Base-by-base conservation (phyloP, 1,140 invertebrate species). In the Schlechtendalia chinensis region DNA sequence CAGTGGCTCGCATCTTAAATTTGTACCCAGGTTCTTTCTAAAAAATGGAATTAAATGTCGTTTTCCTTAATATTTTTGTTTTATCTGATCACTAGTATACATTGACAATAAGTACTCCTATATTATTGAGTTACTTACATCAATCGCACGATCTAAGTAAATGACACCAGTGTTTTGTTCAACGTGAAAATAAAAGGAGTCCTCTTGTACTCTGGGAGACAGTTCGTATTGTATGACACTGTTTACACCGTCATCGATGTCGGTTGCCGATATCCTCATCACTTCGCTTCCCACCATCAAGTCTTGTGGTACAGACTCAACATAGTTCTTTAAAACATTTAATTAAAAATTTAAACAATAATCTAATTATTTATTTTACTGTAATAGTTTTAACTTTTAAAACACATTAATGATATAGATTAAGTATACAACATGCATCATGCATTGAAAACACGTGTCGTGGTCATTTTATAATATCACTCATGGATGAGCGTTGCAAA, bases 201-300 rank as follows among this genome's bases (percentile, higher is more conserved):
- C 91, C 8, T 85, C 84, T 1, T 85, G 82, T 22, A 79, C 77
- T 12, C 88, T 89, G 12, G 88, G 84, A 39, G 89, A 85, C 50
- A 94, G 85, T 80, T 88, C 89, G 84, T 91, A 91, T 11, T 85
- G 84, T 5, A 96, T 89, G 82, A 91, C 90, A 53, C 93, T 93
- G 87, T 95, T 95, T 83, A 93, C 90, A 12, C 93, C 93, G 84
- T 95, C 93, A 84, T 96, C 94, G 81, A 94, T 91, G 86, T 96
- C 94, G 17, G 93, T 95, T 5, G 94, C 94, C 56, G 93, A 93
- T 84, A 95, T 93, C 84, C 93, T 88, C 92, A 94, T 94, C 54
- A 95, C 93, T 84, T 93, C 91, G 59, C 89, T 87, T n/a, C 88
- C 88, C 39, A 88, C 85, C 17, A 86, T 85, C 77, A 92, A 86